Evolutionary conservation across 2,113 vertebrate species (phyloP).

Genomic region (Lethenteron reissneri): DNA sequence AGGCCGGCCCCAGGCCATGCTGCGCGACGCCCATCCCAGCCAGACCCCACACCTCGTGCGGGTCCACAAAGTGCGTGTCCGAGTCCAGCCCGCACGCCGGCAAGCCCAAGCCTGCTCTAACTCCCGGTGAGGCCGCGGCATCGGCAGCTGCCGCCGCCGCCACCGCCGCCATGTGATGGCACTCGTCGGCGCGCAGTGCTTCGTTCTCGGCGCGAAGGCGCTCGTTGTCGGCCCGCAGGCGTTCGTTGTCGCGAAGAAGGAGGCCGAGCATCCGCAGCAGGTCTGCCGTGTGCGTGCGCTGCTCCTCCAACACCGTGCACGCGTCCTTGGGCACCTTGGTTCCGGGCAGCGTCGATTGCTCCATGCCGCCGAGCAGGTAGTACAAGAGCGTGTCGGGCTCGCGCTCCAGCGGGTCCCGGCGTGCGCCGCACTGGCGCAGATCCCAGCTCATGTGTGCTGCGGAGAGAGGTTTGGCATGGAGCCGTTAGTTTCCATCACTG

Average conservation of each 20-base stretch:
- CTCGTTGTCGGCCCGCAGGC: conserved; percentile 2
- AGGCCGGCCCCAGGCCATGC: background rate
- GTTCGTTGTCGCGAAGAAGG: background rate
- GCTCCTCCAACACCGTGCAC: background rate
- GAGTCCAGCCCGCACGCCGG: background rate
- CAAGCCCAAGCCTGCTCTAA: too few species aligned
- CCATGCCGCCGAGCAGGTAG: background rate
- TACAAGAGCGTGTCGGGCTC: conserved; percentile 3
- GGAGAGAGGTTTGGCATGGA: too few species aligned
- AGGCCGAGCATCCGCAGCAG: background rate
- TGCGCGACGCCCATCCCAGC: background rate
- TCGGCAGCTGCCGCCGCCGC: too few species aligned
- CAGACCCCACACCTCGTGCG: conserved; percentile 1
- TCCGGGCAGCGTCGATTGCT: background rate
- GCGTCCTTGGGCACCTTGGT: background rate
- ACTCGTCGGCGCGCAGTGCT: background rate
- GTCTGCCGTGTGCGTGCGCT: conserved; percentile 2
- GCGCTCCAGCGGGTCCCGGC: background rate
- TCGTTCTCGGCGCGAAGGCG: background rate
- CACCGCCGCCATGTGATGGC: too few species aligned
- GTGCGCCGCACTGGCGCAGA: too few species aligned
- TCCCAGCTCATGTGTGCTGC: too few species aligned
- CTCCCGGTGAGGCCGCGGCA: too few species aligned
- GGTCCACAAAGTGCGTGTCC: conserved; percentile 4
- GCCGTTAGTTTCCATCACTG: too few species aligned